A percentile compares a stretch with the other conserved stretches of the same genome.
phyloP scores from a whole-genome alignment of 2,888 invertebrate species.

The Caenorhabditis panamensis region DNA sequence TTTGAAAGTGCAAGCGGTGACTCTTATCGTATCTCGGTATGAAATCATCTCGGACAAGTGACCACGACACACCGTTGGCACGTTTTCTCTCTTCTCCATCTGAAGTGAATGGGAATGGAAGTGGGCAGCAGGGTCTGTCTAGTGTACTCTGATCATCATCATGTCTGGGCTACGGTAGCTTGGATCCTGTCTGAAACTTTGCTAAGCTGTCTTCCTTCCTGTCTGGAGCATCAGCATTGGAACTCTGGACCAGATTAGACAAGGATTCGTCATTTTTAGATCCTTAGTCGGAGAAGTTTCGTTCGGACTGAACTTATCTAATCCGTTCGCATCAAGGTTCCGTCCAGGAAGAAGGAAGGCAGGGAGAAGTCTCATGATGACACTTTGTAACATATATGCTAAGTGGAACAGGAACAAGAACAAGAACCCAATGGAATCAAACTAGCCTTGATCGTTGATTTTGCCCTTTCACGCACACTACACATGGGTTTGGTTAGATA shows the following conservation, averaged over 20 bases:
- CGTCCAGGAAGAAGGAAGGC: neutral
- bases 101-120: neutral
- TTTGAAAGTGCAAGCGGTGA: neutral
- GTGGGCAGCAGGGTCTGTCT: neutral
- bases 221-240: neutral
- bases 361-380: too few relatives aligned
- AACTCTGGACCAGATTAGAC: too few relatives aligned
- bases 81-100: neutral
- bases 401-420: neutral
- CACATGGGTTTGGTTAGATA: neutral
- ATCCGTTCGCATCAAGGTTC: neutral
- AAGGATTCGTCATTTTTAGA: neutral
- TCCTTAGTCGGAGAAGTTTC: too few relatives aligned
- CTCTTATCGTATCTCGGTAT: neutral
- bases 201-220: neutral
- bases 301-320: too few relatives aligned
- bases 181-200: neutral
- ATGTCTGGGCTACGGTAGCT: neutral
- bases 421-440: neutral
- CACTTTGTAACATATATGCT: neutral
- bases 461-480: slow-evolving; percentile 1
- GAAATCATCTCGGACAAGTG: neutral
- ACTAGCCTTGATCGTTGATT: slow-evolving; percentile 13
- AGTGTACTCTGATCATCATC: neutral
- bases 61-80: neutral